Percentiles rank a stretch among this genome's conserved stretches.
Conservation (phyloP, 2,888 invertebrate genomes). For the Eupithecia centaureata region DNA sequence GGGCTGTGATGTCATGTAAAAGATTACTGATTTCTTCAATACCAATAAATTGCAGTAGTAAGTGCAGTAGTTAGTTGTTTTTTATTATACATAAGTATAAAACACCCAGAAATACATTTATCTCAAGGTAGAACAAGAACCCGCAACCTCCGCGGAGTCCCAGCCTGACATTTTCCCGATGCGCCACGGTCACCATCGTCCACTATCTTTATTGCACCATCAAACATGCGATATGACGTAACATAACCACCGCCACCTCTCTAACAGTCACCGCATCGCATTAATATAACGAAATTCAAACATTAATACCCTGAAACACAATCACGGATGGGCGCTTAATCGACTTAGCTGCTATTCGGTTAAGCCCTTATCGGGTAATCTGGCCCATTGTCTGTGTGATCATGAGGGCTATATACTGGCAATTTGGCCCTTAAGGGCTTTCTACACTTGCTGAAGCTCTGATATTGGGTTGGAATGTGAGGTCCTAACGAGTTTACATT, state of each 20-base stretch:
- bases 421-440: slow-evolving; percentile 72
- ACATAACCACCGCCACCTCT: neutral
- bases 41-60: too few species aligned
- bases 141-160: too few species aligned
- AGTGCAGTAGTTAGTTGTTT: too few species aligned
- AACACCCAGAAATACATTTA: too few species aligned
- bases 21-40: too few species aligned
- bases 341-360: slow-evolving; percentile 82
- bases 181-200: too few species aligned
- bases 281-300: slow-evolving; percentile 83
- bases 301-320: slow-evolving; percentile 83
- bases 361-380: slow-evolving; percentile 82
- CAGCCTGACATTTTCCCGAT: too few species aligned
- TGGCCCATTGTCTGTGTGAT: slow-evolving; percentile 80
- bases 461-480: neutral
- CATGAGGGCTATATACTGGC: slow-evolving; percentile 81
- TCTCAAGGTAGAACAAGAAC: too few species aligned
- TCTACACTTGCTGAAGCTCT: slow-evolving; percentile 15
- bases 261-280: slow-evolving; percentile 57
- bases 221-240: neutral
- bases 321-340: slow-evolving; percentile 83
- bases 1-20: too few species aligned
- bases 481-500: slow-evolving; percentile 7
- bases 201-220: too few species aligned
- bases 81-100: too few species aligned